Conservation (phyloP, 2,113 vertebrate species). For the Pristiophorus japonicus region DNA sequence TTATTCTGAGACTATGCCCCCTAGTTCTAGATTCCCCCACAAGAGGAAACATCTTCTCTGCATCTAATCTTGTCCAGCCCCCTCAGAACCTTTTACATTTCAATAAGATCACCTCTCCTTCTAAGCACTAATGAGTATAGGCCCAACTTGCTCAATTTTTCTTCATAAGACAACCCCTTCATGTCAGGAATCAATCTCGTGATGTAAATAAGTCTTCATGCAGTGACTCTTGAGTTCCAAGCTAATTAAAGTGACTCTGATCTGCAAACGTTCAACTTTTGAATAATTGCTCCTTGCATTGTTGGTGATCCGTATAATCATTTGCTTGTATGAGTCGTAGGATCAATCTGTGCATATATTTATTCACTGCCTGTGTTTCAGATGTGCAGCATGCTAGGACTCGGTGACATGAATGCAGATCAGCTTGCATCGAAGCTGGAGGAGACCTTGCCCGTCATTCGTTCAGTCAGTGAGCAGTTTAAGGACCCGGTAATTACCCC, state of each 20-base stretch:
- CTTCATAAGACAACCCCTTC: too few relatives aligned
- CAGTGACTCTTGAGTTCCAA: neutral
- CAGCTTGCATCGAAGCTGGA: slow-evolving; percentile 88
- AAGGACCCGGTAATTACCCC: slow-evolving; percentile 76
- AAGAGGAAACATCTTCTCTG: too few relatives aligned
- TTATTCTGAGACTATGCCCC: too few relatives aligned
- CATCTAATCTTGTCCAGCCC: too few relatives aligned
- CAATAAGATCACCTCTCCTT: too few relatives aligned
- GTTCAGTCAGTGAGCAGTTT: slow-evolving; percentile 90
- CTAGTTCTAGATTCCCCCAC: too few relatives aligned
- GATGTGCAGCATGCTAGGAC: slow-evolving; percentile 94
- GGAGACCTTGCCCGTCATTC: slow-evolving; percentile 85
- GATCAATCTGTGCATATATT: neutral
- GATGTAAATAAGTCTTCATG: neutral
- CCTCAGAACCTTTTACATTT: too few relatives aligned
- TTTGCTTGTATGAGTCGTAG: neutral
- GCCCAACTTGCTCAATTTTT: too few relatives aligned
- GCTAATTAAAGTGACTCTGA: neutral
- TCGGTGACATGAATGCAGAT: slow-evolving; percentile 91
- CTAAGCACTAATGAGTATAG: too few relatives aligned
- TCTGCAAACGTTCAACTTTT: neutral
- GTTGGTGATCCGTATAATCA: neutral
- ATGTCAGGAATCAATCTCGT: too few relatives aligned
- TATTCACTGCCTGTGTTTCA: slow-evolving; percentile 42
- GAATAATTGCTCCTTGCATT: neutral